Evolutionary conservation across 2,888 invertebrate species (phyloP).

Genomic region (Cheilosia vernalis): DNA sequence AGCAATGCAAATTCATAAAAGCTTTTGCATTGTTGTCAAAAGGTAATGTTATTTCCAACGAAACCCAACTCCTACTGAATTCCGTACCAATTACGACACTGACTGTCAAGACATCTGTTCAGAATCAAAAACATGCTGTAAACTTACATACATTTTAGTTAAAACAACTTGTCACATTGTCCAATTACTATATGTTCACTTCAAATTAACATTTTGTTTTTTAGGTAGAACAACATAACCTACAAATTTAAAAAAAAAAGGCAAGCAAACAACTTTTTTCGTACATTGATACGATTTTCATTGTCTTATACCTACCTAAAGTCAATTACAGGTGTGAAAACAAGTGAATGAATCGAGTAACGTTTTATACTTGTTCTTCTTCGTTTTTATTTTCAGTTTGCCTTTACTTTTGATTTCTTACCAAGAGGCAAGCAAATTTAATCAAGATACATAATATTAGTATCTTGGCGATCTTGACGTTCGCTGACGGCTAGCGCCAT

Average conservation of each 20-base stretch:
- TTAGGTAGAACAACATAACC: too few relatives aligned
- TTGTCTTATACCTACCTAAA: not conserved
- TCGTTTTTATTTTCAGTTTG: not conserved
- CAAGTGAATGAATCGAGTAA: slow-evolving; percentile 18
- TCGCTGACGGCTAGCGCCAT: slow-evolving; percentile 1
- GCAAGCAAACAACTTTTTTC: slow-evolving; percentile 25
- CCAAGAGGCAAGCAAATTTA: not conserved
- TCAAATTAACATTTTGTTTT: too few relatives aligned
- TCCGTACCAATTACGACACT: too few relatives aligned
- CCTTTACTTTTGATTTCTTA: slow-evolving; percentile 3
- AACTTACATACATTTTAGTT: too few relatives aligned
- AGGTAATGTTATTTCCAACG: too few relatives aligned
- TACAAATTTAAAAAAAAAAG: not conserved
- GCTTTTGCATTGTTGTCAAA: too few relatives aligned
- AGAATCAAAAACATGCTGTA: too few relatives aligned
- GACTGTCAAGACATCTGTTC: too few relatives aligned
- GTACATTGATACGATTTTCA: not conserved
- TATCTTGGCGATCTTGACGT: not conserved
- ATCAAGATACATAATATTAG: not conserved
- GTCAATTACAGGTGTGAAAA: slow-evolving; percentile 18
- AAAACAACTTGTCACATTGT: too few relatives aligned
- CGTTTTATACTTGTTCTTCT: not conserved
- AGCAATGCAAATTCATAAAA: too few relatives aligned
- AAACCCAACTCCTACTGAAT: too few relatives aligned
- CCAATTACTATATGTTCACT: too few relatives aligned